These are phyloP conservation scores for Arctocebus calabarensis DNA, from an alignment of 2,797 vertebrate species.

Conservation along the genomic window DNA sequence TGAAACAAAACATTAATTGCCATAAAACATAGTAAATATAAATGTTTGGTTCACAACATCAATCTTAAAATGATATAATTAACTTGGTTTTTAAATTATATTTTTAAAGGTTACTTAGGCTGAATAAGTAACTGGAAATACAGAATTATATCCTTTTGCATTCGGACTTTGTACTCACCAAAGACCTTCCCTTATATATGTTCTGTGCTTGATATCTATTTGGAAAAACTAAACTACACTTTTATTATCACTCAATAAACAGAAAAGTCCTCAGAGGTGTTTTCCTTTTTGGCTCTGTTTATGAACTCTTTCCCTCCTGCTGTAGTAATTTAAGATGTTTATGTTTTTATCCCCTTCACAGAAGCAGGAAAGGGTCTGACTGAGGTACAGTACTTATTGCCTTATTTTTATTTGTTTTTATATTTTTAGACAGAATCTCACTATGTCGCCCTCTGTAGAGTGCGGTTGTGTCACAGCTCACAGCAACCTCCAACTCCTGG, in stretches of 20 bases:
- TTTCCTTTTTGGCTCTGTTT: not conserved
- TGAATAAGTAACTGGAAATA: slow-evolving; percentile 10
- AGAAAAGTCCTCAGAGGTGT: not conserved
- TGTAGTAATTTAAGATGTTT: not conserved
- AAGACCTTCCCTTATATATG: not conserved
- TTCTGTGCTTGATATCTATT: not conserved
- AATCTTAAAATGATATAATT: not conserved
- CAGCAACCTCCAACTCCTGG: too few relatives aligned
- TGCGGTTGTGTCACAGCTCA: too few relatives aligned
- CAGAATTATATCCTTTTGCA: not conserved
- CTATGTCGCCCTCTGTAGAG: too few relatives aligned
- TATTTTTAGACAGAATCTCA: too few relatives aligned
- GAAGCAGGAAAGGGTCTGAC: not conserved
- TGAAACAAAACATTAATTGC: not conserved
- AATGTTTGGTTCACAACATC: not conserved
- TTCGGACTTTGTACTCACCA: slow-evolving; percentile 4
- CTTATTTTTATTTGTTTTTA: too few relatives aligned
- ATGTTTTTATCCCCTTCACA: not conserved
- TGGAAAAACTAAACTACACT: not conserved
- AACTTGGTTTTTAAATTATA: slow-evolving; percentile 25
- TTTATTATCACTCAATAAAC: not conserved
- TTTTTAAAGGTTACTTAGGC: slow-evolving; percentile 7
- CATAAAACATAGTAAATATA: not conserved
- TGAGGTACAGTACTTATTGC: not conserved
- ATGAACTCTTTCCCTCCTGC: not conserved